A percentile compares a stretch with the other conserved stretches of the same genome.
These are phyloP conservation scores for Leptothorax acervorum DNA, from an alignment of 2,888 invertebrate genomes.

Conservation along the genomic window DNA sequence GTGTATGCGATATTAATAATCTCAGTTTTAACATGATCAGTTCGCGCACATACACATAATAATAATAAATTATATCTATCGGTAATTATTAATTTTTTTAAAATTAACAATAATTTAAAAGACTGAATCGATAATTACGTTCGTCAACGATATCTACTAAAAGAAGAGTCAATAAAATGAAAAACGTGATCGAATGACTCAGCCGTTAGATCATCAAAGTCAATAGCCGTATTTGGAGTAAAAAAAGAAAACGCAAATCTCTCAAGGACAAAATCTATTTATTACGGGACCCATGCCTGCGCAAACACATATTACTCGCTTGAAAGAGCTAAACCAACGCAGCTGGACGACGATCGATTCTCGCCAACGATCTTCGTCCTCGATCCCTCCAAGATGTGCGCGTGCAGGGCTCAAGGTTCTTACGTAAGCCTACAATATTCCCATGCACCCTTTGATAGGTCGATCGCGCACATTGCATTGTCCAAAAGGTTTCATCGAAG, in stretches of 20 bases:
- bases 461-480: conserved; percentile 72
- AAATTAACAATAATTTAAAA: not conserved
- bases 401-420: conserved; percentile 60
- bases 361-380: conserved; percentile 64
- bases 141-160: not conserved
- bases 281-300: not conserved
- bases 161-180: not conserved
- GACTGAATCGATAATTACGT: not conserved
- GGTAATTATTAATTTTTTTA: not conserved
- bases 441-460: conserved; percentile 73
- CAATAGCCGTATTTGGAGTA: not conserved
- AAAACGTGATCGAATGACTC: not conserved
- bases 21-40: not conserved
- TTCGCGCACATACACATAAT: not conserved
- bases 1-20: not conserved
- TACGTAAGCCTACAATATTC: conserved; percentile 62
- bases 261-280: conserved; percentile 12
- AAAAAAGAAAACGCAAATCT: not conserved
- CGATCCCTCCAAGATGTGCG: conserved; percentile 51
- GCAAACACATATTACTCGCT: conserved; percentile 25
- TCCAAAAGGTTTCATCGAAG: conserved; percentile 64
- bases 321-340: conserved; percentile 55
- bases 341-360: conserved; percentile 63
- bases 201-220: not conserved
- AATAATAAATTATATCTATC: conserved; percentile 13